Base-by-base conservation (phyloP, 1,140 invertebrate genomes). In the Megathymus violae region DNA sequence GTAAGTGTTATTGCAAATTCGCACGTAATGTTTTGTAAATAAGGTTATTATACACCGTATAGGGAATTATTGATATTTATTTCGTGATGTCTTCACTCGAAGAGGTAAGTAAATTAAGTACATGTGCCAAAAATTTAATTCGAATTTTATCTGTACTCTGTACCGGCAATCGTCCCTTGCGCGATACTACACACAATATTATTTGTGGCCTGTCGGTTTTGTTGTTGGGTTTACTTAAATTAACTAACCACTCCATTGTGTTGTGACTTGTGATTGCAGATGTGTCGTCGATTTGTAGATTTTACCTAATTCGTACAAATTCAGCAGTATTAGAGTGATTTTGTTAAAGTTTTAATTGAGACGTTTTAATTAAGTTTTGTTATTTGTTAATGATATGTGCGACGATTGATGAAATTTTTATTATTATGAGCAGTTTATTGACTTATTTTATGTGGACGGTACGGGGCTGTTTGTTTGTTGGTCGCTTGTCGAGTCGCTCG, bases 261-360 rank as follows among this genome's bases (percentile, higher is more conserved):
- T 85, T 78, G 76, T 82, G 78, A 80, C 73, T 80, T 75, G 80
- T 78, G 82, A 78, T 75, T 69, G 68, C 67, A 76, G 38, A 78
- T 79, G 73, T 75, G 80, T 85, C 82, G 74, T 88, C 73, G 71
- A 69, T 74, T 82, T 68, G 56, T 74, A 74, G 68, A 78, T 70
- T 82, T 88, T 82, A 87, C 85, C 84, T 88, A 88, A 86, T 88
- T 86, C 82, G 88, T 91, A 89, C 88, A 91, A 91, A 91, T 87
- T 83, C 82, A 89, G 83, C 86, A 89, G 86, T 89, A 89, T 91
- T 89, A 91, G 80, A 84, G 86, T 91, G 88, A 91, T 91, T 91
- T 91, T 91, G 86, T 91, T 91, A 91, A 91, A 83, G 86, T 88
- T 91, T 82, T 91, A 82, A 88, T 85, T 83, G 85, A 88, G 62